Evolutionary conservation across 2,888 invertebrate species (phyloP), one percentile per base, ranked within the genome.

Genomic region (Seira ritae): DNA sequence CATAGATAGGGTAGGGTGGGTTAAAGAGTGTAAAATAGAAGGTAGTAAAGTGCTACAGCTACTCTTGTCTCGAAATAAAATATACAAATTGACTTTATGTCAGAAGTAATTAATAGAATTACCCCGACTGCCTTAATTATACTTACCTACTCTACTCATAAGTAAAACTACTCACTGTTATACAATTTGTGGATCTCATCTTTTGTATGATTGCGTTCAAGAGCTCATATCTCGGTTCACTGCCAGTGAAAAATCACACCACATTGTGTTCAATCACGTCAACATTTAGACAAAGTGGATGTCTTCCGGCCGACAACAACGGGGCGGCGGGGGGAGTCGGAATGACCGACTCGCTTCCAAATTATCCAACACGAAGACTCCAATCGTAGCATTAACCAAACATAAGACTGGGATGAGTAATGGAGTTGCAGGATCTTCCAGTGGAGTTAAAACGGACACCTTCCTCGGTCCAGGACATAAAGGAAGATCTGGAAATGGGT

Each of bases 291-390:
- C 72, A 68, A 68, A 23, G 80, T 80, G 80, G 66, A 80, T 80
- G 80, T 80, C 80, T 74, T 80, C 80, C 74, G 80, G 74, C 74
- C 17, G 74, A n/a, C n/a, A n/a, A n/a, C n/a, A n/a, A n/a, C n/a
- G n/a, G n/a, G n/a, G 74, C 23, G 19, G 69, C 70, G n/a, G n/a
- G n/a, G 42, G 80, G 50, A 70, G 75, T 75, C 74, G 80, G 6
- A 60, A 80, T 62, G 80, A 70, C 65, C 80, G 75, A 17, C 60
- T 50, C 22, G 74, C 70, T 12, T 73, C 65, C 31, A 73, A 68
- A 73, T 60, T 72, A n/a, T 75, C 80, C 0, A 37, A 68, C 50
- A 69, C 74, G n/a, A 74, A 69, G 74, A 65, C 0, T 50, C 80
- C 73, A 24, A 17, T 75, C 12, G 15, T 23, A 4, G 22, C 55